A percentile compares a stretch with the other conserved stretches of the same genome.
phyloP scores from a whole-genome alignment of 1,140 invertebrate genomes.

The Carposina sasakii region DNA sequence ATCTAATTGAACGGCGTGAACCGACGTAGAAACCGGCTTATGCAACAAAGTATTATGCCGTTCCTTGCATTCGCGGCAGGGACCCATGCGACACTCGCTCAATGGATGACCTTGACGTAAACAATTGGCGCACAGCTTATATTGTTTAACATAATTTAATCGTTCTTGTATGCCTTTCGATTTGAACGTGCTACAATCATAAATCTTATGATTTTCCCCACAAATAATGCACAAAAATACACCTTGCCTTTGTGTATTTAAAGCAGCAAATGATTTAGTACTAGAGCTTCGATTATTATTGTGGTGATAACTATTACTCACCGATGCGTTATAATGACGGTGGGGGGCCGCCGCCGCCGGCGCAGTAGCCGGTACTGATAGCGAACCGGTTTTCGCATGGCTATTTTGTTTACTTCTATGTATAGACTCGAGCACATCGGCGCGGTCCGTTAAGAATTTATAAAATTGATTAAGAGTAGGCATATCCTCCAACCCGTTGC shows the following conservation, averaged over 20 bases:
- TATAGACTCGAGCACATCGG: background rate
- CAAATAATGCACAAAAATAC: background rate
- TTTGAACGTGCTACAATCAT: background rate
- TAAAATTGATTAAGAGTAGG: conserved; percentile 1
- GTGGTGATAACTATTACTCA: background rate
- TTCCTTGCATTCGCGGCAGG: background rate
- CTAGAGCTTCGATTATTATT: background rate
- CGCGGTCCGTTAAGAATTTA: background rate
- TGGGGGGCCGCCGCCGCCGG: too few relatives aligned
- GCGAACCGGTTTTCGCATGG: background rate
- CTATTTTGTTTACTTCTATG: background rate
- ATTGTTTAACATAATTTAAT: background rate
- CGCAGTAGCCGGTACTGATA: background rate
- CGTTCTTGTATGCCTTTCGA: background rate
- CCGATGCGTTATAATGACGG: too few relatives aligned
- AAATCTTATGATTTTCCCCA: background rate
- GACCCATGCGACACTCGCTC: background rate
- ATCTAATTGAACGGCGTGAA: background rate
- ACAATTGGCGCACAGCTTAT: background rate
- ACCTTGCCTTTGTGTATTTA: background rate
- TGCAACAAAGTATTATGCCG: conserved; percentile 1
- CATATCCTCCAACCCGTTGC: background rate
- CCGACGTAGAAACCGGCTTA: background rate
- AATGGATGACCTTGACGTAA: background rate
- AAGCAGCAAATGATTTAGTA: background rate